A percentile compares a stretch with the other conserved stretches of the same genome.
phyloP scores from a whole-genome alignment of 2,797 vertebrate genomes.

The Helicolenus hilgendorfi region DNA sequence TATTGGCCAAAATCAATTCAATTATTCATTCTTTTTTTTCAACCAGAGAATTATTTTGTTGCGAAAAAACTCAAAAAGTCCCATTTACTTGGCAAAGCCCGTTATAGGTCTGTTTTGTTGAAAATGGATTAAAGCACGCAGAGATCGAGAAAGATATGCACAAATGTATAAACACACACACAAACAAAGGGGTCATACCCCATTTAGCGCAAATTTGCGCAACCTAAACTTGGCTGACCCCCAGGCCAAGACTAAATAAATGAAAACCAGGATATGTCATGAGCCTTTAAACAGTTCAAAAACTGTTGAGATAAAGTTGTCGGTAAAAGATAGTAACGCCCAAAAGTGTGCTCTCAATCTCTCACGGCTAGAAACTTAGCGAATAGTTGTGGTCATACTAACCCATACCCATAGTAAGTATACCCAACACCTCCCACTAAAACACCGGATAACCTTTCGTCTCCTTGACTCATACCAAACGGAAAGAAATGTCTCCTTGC shows the following conservation, averaged over 20 bases:
- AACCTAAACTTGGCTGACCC: constrained; percentile 20
- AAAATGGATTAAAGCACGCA: not conserved
- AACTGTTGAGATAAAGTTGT: not conserved
- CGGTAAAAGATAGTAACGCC: not conserved
- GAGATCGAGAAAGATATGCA: not conserved
- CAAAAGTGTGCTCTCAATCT: not conserved
- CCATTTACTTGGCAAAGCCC: not conserved
- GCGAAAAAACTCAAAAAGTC: not conserved
- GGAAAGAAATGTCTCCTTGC: not conserved
- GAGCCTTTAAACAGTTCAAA: not conserved
- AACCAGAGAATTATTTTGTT: not conserved
- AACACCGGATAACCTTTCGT: not conserved
- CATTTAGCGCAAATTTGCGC: constrained; percentile 9
- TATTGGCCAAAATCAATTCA: not conserved
- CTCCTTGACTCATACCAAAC: not conserved
- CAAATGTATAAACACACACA: not conserved
- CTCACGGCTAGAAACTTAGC: constrained; percentile 1
- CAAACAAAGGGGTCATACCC: not conserved
- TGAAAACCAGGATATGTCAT: not conserved
- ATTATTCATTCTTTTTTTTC: not conserved
- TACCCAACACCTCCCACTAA: constrained; percentile 35
- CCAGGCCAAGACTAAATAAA: constrained; percentile 12
- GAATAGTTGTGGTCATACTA: constrained; percentile 46
- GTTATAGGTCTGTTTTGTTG: not conserved
- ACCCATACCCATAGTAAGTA: no score